A percentile compares a stretch with the other conserved stretches of the same genome.
These are phyloP conservation scores for Sarcophaga caerulescens DNA, from an alignment of 2,888 invertebrate genomes.

Conservation along the genomic window DNA sequence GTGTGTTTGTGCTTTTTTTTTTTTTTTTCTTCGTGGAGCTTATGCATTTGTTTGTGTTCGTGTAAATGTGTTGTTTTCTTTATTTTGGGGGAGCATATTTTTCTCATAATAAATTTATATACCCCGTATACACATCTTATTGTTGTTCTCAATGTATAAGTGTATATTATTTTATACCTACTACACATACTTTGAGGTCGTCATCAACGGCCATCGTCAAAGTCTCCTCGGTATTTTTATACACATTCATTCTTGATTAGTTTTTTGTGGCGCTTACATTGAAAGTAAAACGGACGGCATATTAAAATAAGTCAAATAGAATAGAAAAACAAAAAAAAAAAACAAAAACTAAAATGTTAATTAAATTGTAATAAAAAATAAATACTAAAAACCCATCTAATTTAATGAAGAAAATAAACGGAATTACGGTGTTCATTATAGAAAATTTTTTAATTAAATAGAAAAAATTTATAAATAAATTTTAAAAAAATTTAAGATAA, in stretches of 20 bases:
- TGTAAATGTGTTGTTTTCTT: neutral
- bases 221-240: conserved; percentile 42
- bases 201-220: conserved; percentile 50
- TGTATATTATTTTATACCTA: conserved; percentile 5
- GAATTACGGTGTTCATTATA: conserved; percentile 55
- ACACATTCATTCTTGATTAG: conserved; percentile 75
- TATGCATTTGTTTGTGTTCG: neutral
- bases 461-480: conserved; percentile 12
- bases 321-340: conserved; percentile 41
- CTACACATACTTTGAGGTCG: conserved; percentile 54
- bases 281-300: conserved; percentile 54
- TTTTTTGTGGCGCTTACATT: conserved; percentile 76
- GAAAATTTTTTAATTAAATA: conserved; percentile 20
- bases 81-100: neutral
- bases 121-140: conserved; percentile 11
- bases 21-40: neutral
- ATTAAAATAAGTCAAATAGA: conserved; percentile 23
- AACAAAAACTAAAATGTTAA: conserved; percentile 35
- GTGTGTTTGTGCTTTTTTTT: neutral
- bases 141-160: conserved; percentile 1
- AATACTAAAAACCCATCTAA: neutral
- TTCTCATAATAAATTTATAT: conserved; percentile 29
- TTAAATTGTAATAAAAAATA: conserved; percentile 29
- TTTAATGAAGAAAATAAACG: neutral
- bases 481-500: neutral